Conservation (phyloP, 2,797 vertebrate species). For the Gila robusta region DNA sequence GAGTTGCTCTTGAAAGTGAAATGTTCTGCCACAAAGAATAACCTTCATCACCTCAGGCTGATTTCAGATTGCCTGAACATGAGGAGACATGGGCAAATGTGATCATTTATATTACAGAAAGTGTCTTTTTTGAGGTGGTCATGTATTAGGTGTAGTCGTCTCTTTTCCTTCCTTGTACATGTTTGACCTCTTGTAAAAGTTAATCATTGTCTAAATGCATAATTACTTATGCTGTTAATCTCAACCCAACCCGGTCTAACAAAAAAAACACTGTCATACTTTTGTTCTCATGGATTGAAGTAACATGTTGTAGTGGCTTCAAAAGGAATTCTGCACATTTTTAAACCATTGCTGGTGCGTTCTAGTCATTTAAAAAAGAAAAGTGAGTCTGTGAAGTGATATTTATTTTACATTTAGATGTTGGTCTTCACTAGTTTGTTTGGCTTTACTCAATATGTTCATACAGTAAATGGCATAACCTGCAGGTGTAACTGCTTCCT, state of each 20-base stretch:
- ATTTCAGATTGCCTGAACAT: constrained; percentile 13
- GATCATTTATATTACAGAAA: not conserved
- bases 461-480: not conserved
- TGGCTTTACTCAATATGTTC: not conserved
- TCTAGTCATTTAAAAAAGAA: not conserved
- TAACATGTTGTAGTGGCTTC: not conserved
- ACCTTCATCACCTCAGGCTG: not conserved
- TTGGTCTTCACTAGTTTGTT: not conserved
- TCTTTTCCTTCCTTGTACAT: not conserved
- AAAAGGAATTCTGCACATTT: not conserved
- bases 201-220: constrained; percentile 37
- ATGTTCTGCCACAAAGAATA: constrained; percentile 17
- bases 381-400: not conserved
- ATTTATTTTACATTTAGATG: not conserved
- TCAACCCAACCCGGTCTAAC: not conserved
- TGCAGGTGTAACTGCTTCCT: not conserved
- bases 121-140: not conserved
- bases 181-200: constrained; percentile 36
- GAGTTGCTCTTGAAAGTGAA: constrained; percentile 49
- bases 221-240: constrained; percentile 29
- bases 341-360: not conserved
- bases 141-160: not conserved
- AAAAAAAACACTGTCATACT: not conserved
- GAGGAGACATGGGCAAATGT: constrained; percentile 1
- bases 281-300: not conserved